Conservation (phyloP, 2,797 vertebrate genomes). For the Anisognathus igniventris region DNA sequence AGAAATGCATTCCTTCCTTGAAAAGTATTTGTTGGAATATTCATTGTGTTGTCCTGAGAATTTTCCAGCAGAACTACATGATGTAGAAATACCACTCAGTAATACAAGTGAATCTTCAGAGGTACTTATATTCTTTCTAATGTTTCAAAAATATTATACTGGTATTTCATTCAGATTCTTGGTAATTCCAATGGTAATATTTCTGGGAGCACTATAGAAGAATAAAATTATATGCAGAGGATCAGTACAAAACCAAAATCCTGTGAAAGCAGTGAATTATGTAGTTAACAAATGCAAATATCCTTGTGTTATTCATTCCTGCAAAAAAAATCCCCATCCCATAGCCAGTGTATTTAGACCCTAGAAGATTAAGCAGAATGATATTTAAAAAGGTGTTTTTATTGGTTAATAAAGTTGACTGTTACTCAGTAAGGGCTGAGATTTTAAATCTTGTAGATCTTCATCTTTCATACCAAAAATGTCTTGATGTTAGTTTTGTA, state of each 20-base stretch:
- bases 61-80: slow-evolving; percentile 67
- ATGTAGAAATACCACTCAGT: background rate
- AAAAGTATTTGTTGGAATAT: slow-evolving; percentile 72
- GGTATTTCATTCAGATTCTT: background rate
- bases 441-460: background rate
- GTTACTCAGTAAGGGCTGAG: background rate
- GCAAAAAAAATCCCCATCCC: background rate
- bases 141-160: background rate
- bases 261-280: background rate
- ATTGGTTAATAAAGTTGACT: background rate
- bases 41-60: slow-evolving; percentile 72
- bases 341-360: background rate
- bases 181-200: background rate
- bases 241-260: background rate
- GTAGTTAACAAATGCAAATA: background rate
- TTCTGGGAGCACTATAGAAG: background rate
- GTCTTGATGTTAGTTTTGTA: background rate
- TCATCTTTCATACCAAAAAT: background rate
- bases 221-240: background rate
- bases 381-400: background rate
- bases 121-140: slow-evolving; percentile 23
- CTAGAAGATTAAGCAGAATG: background rate
- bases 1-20: slow-evolving; percentile 80
- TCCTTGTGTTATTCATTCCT: background rate
- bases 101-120: background rate